Base-by-base conservation (phyloP, 2,888 invertebrate species). In the Phortica magna region DNA sequence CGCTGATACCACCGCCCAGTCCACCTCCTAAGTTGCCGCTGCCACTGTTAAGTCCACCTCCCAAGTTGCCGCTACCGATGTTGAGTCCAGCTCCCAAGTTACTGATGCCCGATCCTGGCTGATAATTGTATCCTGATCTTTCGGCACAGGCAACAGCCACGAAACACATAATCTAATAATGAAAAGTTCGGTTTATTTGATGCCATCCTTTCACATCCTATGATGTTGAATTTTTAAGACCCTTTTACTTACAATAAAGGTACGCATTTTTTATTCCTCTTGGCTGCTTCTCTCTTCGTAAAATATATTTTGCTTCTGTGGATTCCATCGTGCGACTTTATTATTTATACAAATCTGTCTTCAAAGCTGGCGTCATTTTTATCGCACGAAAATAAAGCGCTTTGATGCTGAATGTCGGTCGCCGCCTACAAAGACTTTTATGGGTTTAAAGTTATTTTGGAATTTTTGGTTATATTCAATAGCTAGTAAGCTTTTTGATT, bases 301-400 rank as follows among this genome's bases (percentile, higher is more conserved):
- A 84, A 82, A 73, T 76, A 71, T 81, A 77, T 84, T 76, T 78
- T 80, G 82, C 82, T 85, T 88, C 84, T 87, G 87, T 81, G 78
- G 81, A 78, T 77, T 80, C 80, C 76, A 79, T 74, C 80, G 67
- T 64, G 71, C 84, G 80, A 84, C 84, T 82, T 87, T 87, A 84
- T 84, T 87, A 87, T 87, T 88, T 87, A 87, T 85, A 87, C 88
- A 83, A 85, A 85, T 82, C 85, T 82, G 83, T 87, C 85, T 85
- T 81, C 81, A 82, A 81, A 77, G 81, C 81, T 79, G 78, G 78
- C 81, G 84, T 80, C 80, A 80, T 83, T 73, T 78, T 7, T 53
- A 74, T 70, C 75, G 83, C 79, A 79, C 84, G 82, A 83, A 83
- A 77, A 81, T 82, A 84, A 81, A 81, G 80, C 78, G 81, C 84